A percentile compares a stretch with the other conserved stretches of the same genome.
Conservation (phyloP, 2,113 vertebrate genomes). For the Bubalus kerabau region DNA sequence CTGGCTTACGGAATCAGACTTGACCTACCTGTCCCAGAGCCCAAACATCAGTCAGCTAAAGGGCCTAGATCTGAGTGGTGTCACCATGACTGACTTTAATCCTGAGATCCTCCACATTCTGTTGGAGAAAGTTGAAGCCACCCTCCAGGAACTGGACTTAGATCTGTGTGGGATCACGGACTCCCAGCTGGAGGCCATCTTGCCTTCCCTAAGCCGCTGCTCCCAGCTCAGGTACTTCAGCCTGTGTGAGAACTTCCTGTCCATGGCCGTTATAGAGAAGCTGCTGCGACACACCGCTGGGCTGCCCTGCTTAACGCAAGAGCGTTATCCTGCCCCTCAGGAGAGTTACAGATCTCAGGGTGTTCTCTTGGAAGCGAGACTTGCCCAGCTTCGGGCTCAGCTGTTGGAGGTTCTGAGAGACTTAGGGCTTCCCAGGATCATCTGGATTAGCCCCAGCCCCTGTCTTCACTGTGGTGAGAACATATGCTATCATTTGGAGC, state of each 20-base stretch:
- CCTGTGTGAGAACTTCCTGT: neutral
- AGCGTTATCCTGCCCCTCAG: neutral
- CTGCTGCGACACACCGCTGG: fast-evolving
- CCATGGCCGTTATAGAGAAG: fast-evolving
- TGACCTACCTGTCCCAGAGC: neutral
- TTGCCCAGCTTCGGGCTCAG: neutral
- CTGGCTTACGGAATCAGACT: neutral
- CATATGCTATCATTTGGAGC: fast-evolving
- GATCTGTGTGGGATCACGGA: neutral
- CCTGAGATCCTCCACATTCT: neutral
- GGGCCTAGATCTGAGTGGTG: neutral
- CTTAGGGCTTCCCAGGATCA: neutral
- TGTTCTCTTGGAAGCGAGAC: neutral
- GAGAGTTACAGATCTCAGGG: neutral
- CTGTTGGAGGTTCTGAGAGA: neutral
- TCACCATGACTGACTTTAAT: fast-evolving
- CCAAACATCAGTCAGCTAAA: neutral
- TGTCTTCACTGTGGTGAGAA: neutral
- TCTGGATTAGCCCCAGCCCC: neutral
- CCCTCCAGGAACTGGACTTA: neutral
- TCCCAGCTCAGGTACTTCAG: neutral
- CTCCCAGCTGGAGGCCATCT: neutral
- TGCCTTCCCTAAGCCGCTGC: neutral
- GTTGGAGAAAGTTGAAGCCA: neutral
- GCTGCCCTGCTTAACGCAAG: fast-evolving